A percentile compares a stretch with the other conserved stretches of the same genome.
Conservation (phyloP, 2,797 vertebrate genomes). For the Catostomus latipinnis region DNA sequence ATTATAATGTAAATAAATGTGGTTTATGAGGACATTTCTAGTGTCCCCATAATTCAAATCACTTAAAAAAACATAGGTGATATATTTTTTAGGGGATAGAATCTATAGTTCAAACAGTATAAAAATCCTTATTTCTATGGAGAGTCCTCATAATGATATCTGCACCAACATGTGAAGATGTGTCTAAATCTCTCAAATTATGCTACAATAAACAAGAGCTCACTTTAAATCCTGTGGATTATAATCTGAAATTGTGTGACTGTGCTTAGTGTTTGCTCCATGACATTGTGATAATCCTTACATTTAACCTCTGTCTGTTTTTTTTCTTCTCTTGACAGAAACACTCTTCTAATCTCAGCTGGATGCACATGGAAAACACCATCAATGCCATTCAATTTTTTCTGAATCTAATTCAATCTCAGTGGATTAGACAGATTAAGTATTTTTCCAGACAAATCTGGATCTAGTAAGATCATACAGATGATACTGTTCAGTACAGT, state of each 20-base stretch:
- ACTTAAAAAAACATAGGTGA: no score
- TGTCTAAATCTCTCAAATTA: no score
- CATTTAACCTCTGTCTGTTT: conserved; percentile 31
- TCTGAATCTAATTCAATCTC: conserved; percentile 24
- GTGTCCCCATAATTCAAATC: no score
- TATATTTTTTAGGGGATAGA: no score
- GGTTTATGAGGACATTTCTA: no score
- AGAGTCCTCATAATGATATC: no score
- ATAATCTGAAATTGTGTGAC: neutral
- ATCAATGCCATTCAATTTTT: conserved; percentile 18
- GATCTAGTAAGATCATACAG: neutral
- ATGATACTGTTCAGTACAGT: neutral
- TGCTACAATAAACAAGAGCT: no score
- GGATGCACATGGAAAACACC: neutral
- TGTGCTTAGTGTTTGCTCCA: neutral
- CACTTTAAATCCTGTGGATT: neutral
- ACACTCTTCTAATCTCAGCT: neutral
- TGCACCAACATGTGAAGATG: no score
- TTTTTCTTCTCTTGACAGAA: neutral
- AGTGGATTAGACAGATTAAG: neutral
- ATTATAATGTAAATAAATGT: no score
- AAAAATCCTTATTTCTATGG: no score
- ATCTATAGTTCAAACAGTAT: no score
- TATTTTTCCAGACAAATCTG: conserved; percentile 30
- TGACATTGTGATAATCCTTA: conserved; percentile 9